phyloP scores from a whole-genome alignment of 2,888 invertebrate genomes.

The Cataglyphis cursor region DNA sequence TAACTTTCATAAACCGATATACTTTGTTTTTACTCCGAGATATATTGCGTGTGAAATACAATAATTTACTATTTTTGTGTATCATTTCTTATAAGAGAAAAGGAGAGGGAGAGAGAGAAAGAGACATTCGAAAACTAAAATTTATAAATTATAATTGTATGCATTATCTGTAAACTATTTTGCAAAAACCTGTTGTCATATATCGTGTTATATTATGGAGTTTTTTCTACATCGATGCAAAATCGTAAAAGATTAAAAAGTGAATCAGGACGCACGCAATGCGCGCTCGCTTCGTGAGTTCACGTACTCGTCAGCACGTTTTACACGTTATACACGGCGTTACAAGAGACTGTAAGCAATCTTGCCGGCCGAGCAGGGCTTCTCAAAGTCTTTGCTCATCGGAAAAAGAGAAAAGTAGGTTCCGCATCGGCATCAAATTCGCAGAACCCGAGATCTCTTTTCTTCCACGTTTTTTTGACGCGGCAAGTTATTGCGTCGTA shows the following conservation, averaged over 20 bases:
- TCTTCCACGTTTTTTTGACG: not conserved
- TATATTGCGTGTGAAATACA: not conserved
- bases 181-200: conserved; percentile 1
- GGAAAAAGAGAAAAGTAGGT: conserved; percentile 9
- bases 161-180: not conserved
- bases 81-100: not conserved
- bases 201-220: not conserved
- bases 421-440: conserved; percentile 11
- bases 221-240: not conserved
- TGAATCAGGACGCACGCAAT: conserved; percentile 47
- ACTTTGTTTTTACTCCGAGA: not conserved
- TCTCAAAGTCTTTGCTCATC: conserved; percentile 27
- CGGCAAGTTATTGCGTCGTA: not conserved
- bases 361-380: conserved; percentile 44
- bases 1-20: not conserved
- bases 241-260: conserved; percentile 42
- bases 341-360: conserved; percentile 37
- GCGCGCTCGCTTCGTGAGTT: conserved; percentile 21
- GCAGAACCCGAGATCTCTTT: conserved; percentile 7
- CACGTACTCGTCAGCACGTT: conserved; percentile 37
- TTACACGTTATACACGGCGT: conserved; percentile 16
- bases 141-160: not conserved
- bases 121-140: not conserved
- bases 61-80: not conserved
- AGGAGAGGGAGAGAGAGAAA: not conserved